phyloP scores from a whole-genome alignment of 92 coral and sea anemone species.

The Phymanthus crucifer region DNA sequence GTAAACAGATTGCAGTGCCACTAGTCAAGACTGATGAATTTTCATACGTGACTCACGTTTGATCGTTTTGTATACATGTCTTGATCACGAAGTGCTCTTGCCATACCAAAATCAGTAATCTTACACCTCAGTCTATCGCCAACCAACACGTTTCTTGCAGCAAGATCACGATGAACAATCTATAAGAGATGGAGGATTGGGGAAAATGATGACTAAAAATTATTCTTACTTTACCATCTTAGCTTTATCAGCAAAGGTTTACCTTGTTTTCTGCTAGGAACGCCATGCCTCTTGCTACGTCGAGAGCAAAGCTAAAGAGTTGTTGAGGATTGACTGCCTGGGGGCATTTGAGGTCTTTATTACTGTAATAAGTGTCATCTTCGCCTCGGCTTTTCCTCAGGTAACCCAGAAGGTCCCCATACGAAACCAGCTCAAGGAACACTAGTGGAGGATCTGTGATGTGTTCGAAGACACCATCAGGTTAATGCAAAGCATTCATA shows the following conservation, averaged over 20 bases:
- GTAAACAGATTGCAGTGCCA: not conserved
- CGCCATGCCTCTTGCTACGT: constrained; percentile 65
- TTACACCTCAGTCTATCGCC: constrained; percentile 57
- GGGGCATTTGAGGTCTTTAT: constrained; percentile 33
- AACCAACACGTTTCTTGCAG: constrained; percentile 60
- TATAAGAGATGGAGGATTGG: constrained; percentile 15
- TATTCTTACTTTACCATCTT: too few species aligned
- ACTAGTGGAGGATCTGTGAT: constrained; percentile 53
- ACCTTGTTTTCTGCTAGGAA: constrained; percentile 61
- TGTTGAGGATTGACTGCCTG: constrained; percentile 36
- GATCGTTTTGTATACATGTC: constrained; percentile 50
- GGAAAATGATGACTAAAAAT: not conserved
- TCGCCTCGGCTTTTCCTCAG: constrained; percentile 61
- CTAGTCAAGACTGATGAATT: not conserved
- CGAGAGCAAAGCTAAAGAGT: constrained; percentile 54
- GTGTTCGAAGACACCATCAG: too few species aligned
- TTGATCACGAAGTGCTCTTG: constrained; percentile 42
- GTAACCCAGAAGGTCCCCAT: constrained; percentile 66
- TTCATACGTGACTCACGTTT: constrained; percentile 32
- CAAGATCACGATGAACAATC: constrained; percentile 72
- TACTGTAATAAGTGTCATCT: constrained; percentile 53
- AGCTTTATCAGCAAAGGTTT: too few species aligned
- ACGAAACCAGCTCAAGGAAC: constrained; percentile 51
- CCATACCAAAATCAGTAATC: constrained; percentile 68
- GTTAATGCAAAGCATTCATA: too few species aligned